These are phyloP conservation scores for Pollenia labialis DNA, from an alignment of 2,888 invertebrate genomes.

Conservation along the genomic window DNA sequence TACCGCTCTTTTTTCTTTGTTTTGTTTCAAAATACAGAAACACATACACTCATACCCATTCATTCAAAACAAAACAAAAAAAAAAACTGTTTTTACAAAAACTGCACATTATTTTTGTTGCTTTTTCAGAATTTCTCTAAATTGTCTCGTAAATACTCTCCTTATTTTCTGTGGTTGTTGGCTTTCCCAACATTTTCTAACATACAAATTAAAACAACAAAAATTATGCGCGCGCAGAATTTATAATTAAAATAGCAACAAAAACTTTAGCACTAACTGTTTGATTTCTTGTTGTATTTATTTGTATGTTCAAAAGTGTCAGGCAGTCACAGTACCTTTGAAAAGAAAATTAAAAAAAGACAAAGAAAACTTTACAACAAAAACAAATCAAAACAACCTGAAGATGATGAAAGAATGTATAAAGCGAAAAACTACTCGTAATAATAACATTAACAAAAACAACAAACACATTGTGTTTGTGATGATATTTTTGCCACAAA, in stretches of 20 bases:
- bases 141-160: constrained; percentile 16
- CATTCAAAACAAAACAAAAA: constrained; percentile 10
- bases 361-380: constrained; percentile 34
- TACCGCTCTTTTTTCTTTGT: constrained; percentile 64
- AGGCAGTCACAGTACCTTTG: constrained; percentile 40
- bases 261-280: background rate
- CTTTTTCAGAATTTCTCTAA: constrained; percentile 3
- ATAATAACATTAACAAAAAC: constrained; percentile 35
- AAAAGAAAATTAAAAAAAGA: constrained; percentile 14
- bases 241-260: constrained; percentile 66
- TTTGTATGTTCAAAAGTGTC: constrained; percentile 12
- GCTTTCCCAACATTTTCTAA: constrained; percentile 4
- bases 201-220: constrained; percentile 40
- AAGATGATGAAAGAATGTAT: constrained; percentile 38
- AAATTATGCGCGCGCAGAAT: constrained; percentile 71
- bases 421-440: constrained; percentile 20
- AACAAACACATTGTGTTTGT: constrained; percentile 35
- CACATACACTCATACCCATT: background rate
- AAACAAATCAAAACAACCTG: constrained; percentile 57
- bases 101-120: constrained; percentile 5
- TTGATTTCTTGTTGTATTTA: background rate
- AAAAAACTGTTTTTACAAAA: constrained; percentile 42
- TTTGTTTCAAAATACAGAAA: background rate
- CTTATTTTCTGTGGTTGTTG: constrained; percentile 1
- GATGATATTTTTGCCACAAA: constrained; percentile 64